Base-by-base conservation (phyloP, 2,797 vertebrate genomes). In the Sebastes taczanowskii region DNA sequence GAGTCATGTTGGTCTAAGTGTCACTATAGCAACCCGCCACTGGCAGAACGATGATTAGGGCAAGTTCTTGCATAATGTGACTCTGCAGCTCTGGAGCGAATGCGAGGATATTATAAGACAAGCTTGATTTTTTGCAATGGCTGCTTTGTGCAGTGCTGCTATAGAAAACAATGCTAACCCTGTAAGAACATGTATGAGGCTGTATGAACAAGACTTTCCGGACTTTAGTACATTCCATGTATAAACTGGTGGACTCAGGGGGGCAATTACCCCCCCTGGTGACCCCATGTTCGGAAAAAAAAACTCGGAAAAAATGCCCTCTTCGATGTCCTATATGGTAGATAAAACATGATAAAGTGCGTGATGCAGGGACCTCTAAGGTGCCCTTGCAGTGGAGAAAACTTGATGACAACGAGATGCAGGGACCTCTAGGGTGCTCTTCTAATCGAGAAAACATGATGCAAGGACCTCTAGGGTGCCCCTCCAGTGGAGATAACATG, bases 21-120 rank as follows among this genome's bases (percentile, higher is more conserved):
- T 90, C 22, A 23, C 91, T 22, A 88, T 93, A 75, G 90, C 78
- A 89, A 92, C 88, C 68, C 11, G 42, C 53, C 73, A 69, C 86
- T 52, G 6, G 52, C 69, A 80, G 80, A 72, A 70, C 25, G 66
- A 81, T 75, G 87, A 90, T 85, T 59, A 82, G 80, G 77, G 60
- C 77, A 61, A 64, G 63, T 52, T 90, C 80, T 86, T 76, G 84
- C 67, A 86, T 66, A 85, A 88, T 86, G 77, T 89, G 80, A 74
- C 74, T 81, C 34, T 2, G 70, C 73, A 60, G 68, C 77, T 74
- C 70, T 30, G 59, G 22, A 42, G 74, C 74, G 68, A 71, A 80
- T 70, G 35, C 74, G 69, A 67, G 71, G 62, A 80, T 78, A 6
- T 71, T 22, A 52, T 88, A 67, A 70, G 68, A 55, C 55, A 6